Percentiles rank a stretch among this genome's conserved stretches.
phyloP scores from a whole-genome alignment of 2,797 vertebrate genomes.

The Odontamblyopus rebecca region DNA sequence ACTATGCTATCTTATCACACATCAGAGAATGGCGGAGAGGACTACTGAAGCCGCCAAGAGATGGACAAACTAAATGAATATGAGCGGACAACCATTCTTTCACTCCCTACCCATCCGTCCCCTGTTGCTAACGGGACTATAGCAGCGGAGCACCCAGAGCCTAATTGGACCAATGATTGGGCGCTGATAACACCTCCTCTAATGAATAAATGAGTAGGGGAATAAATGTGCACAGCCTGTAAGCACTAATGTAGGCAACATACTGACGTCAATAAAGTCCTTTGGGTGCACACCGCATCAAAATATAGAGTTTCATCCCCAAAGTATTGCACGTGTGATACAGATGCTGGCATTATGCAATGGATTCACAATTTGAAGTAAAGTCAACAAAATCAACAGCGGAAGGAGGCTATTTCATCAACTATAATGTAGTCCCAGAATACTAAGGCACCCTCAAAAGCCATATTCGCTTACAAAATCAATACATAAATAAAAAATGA shows the following conservation, averaged over 20 bases:
- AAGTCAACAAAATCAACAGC: background rate
- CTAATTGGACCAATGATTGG: conserved; percentile 69
- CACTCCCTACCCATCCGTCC: conserved; percentile 57
- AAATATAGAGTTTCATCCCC: conserved; percentile 1
- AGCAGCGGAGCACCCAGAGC: conserved; percentile 42
- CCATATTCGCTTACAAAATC: too few relatives aligned
- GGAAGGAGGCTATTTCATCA: background rate
- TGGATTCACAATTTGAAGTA: background rate
- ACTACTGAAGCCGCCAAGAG: conserved; percentile 42
- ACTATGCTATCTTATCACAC: conserved; percentile 75
- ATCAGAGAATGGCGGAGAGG: conserved; percentile 62
- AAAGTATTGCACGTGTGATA: background rate
- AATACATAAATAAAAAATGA: too few relatives aligned
- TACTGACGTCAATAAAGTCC: conserved; percentile 21
- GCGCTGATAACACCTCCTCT: conserved; percentile 57
- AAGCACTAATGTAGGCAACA: conserved; percentile 30
- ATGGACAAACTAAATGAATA: conserved; percentile 38
- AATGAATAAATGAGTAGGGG: conserved; percentile 69
- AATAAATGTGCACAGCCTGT: conserved; percentile 59
- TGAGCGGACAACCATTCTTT: conserved; percentile 44
- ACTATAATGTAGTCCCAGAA: too few relatives aligned
- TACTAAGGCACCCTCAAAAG: too few relatives aligned
- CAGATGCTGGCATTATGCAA: background rate
- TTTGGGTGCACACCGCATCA: conserved; percentile 16
- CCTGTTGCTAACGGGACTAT: conserved; percentile 48